Conservation (phyloP, 1,140 invertebrate species). For the Mamestra configurata region DNA sequence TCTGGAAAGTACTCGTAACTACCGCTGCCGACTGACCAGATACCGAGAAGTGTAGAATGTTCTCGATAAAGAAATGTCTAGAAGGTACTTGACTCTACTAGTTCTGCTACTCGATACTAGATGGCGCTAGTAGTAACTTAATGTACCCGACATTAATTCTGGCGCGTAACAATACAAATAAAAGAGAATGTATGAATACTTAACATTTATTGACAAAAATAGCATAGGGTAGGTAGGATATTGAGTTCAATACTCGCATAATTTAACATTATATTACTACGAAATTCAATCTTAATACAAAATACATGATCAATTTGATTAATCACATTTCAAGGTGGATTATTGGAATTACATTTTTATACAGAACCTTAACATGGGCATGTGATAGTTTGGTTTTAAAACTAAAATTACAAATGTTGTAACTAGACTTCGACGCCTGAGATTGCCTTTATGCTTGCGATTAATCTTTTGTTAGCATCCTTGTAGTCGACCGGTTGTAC, state of each 20-base stretch:
- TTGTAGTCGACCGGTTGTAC: slow-evolving; percentile 92
- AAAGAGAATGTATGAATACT: neutral
- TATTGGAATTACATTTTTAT: neutral
- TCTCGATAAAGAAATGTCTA: too few relatives aligned
- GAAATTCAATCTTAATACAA: neutral
- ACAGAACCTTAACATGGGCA: neutral
- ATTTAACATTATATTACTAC: neutral
- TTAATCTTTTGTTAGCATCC: slow-evolving; percentile 92
- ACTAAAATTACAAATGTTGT: neutral
- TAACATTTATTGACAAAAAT: slow-evolving; percentile 12
- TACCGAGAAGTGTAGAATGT: too few relatives aligned
- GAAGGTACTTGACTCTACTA: too few relatives aligned
- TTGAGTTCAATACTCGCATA: neutral
- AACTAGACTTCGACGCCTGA: slow-evolving; percentile 86
- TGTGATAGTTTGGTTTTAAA: neutral
- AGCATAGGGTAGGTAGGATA: neutral
- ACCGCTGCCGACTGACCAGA: too few relatives aligned
- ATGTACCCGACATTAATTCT: too few relatives aligned
- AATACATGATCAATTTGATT: slow-evolving; percentile 48
- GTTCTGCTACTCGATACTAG: too few relatives aligned
- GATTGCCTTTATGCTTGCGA: slow-evolving; percentile 90
- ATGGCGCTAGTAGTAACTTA: too few relatives aligned
- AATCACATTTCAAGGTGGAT: slow-evolving; percentile 34
- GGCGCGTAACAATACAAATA: too few relatives aligned
- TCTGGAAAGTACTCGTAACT: too few relatives aligned